Evolutionary conservation across 2,797 vertebrate species (phyloP).

Genomic region (Valencia hispanica): DNA sequence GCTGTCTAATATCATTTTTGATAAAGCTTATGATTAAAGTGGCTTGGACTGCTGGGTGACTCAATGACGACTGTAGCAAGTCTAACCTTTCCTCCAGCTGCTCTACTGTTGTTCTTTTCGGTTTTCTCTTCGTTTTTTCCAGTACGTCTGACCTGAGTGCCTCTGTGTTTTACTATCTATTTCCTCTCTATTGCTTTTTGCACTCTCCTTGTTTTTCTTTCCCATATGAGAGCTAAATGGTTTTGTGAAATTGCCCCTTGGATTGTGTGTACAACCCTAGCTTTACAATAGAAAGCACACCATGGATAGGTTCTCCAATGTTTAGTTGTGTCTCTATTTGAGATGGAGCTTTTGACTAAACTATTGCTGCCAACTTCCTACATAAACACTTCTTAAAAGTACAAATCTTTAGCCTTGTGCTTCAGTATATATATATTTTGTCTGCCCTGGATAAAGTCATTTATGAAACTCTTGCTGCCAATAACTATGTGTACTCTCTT

Average conservation of each 20-base stretch:
- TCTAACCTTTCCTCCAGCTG: too few species aligned
- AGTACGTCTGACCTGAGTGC: too few species aligned
- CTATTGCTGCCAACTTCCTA: not conserved
- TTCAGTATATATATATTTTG: not conserved
- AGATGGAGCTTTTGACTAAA: not conserved
- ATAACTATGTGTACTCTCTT: not conserved
- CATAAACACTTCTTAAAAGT: not conserved
- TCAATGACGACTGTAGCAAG: too few species aligned
- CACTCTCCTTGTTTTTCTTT: not conserved
- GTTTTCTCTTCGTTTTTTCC: too few species aligned
- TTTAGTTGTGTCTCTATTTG: not conserved
- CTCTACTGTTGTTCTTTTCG: too few species aligned
- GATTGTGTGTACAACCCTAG: not conserved
- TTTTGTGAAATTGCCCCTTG: not conserved
- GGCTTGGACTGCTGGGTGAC: too few species aligned
- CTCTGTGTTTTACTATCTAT: too few species aligned
- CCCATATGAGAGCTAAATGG: not conserved
- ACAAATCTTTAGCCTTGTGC: not conserved
- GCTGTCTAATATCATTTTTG: not conserved
- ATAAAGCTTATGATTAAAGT: not conserved
- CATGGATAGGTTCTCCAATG: not conserved
- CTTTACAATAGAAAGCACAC: not conserved
- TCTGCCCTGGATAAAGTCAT: not conserved
- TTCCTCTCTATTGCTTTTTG: too few species aligned
- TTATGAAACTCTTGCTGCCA: not conserved